Evolutionary conservation across 2,113 vertebrate genomes (phyloP), one percentile per base, ranked within the genome.

Genomic region (Pan paniscus): DNA sequence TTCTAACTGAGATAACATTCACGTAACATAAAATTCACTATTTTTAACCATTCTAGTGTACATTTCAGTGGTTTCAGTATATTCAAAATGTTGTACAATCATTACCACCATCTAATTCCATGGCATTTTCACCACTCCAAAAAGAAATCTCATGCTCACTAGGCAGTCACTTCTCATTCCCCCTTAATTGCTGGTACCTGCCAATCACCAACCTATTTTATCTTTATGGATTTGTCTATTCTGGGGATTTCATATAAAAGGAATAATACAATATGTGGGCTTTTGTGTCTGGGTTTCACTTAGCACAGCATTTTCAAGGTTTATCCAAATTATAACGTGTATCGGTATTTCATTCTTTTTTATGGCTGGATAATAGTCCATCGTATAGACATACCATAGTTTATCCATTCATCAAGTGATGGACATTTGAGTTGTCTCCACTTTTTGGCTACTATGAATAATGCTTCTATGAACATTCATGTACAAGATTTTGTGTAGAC

Each of bases 201-300:
- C 52, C 68, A 93, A 64, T 20, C 46, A 86, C 46, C 55, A 38
- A 38, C 6, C 7, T 79, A 40, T 61, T 92, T 87, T 94, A 27
- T 91, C 43, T 95, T 84, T 94, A 84, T 27, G 48, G 22, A 88
- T 84, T 92, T 87, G 79, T 16, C 59, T 73, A 55, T 82, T 87
- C 17, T n/a, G 38, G 59, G 78, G 32, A 87, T 78, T 93, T 88
- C 23, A 38, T 57, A 38, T 35, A 64, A 32, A 64, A 64, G 52
- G 52, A 55, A 55, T 55, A 80, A 78, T 52, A 73, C 2, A 64
- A 18, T 68, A 25, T 27, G 35, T 32, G n/a, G 16, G 25, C 43
- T 82, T 90, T 23, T 59, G 30, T 30, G 25, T 46, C 84, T 78
- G 12, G 30, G 23, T 93, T 87, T 55, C 67, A 70, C 23, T 83